Evolutionary conservation across 2,797 vertebrate species (phyloP).

Genomic region (Pangasius djambal): DNA sequence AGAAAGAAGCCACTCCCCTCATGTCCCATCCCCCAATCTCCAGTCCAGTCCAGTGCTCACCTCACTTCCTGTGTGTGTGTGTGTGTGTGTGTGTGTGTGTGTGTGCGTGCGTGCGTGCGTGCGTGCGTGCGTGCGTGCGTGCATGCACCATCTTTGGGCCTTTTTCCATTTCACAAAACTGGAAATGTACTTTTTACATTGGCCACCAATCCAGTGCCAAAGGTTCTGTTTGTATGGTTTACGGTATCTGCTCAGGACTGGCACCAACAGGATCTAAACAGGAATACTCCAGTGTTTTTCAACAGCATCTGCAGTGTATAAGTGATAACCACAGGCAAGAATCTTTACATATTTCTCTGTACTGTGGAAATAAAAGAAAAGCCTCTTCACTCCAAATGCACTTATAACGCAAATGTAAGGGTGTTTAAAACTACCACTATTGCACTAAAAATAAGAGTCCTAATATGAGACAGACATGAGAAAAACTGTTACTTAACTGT

Average conservation of each 20-base stretch:
- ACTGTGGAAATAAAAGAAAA: background rate
- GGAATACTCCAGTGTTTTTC: background rate
- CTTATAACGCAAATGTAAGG: background rate
- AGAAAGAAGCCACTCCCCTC: constrained; percentile 21
- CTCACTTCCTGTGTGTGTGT: constrained; percentile 63
- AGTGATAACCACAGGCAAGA: background rate
- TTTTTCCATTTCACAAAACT: background rate
- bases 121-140: constrained; percentile 60
- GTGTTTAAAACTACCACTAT: background rate
- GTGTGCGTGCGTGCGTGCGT: no score
- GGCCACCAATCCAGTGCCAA: background rate
- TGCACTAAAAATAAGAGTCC: background rate
- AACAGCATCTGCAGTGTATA: background rate
- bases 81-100: constrained; percentile 21
- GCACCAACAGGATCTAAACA: background rate
- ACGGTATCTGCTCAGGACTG: background rate
- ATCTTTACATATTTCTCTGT: background rate
- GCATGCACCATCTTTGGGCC: constrained; percentile 7
- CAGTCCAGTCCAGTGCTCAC: constrained; percentile 20
- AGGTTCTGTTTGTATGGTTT: background rate
- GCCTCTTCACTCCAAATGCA: background rate
- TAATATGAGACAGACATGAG: background rate
- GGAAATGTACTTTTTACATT: background rate
- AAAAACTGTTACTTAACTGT: no score
- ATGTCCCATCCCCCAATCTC: constrained; percentile 37